Base-by-base conservation (phyloP, 2,797 vertebrate species). In the Phrynocephalus forsythii region DNA sequence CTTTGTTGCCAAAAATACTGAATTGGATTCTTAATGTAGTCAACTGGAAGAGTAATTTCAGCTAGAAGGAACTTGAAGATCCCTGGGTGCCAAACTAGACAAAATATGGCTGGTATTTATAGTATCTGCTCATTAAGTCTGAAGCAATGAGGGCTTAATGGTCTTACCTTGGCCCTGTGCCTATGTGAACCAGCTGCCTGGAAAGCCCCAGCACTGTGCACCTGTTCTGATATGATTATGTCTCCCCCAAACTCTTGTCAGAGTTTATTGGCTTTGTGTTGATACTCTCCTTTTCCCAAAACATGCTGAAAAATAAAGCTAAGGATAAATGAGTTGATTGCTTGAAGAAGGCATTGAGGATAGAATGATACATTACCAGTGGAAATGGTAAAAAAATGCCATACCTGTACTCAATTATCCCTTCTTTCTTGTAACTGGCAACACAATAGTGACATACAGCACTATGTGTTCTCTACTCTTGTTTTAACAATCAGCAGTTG, bases 171-270 rank as follows among this genome's bases (percentile, higher is more conserved):
- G 87, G 79, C 75, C 94, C 85, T 91, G 91, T 80, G 87, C 48
- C 78, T 93, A 89, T 92, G 67, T 81, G 80, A 91, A 90, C 85
- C 95, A 97, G 92, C 90, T 96, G 95, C 90, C 90, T 96, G 93
- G 79, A 95, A 95, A 95, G 88, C 88, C 82, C 87, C 84, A 90
- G 82, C 75, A 80, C 87, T 90, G 81, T 89, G 90, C 94, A 95
- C 92, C 95, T 96, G 94, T 92, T 91, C 89, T 85, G 90, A 92
- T 91, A 88, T 48, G 81, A 93, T 94, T 92, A 92, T 88, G 84
- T 66, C 15, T 13, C 82, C 86, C 92, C 86, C 91, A 77, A 50
- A 87, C 8, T 13, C 33, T 77, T 63, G 73, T 79, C 68, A 16
- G 60, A 82, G 71, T 77, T 88, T 56, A 1, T 2, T 81, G 88